Conservation (phyloP, 1,140 invertebrate species). For the Caerostris extrusa region DNA sequence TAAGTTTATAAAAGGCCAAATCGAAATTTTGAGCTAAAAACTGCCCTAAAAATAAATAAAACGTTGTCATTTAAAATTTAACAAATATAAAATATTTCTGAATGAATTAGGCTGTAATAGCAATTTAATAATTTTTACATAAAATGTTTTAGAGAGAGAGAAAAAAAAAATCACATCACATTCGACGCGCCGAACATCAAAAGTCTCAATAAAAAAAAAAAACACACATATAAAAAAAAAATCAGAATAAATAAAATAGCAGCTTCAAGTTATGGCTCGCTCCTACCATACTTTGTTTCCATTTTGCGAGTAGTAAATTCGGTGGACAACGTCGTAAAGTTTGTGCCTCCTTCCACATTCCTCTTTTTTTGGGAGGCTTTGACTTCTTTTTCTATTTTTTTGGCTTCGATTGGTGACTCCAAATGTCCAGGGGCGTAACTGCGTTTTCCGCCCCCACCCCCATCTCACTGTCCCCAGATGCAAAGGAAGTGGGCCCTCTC, state of each 20-base stretch:
- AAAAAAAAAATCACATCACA: conserved; percentile 44
- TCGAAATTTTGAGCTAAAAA: too few relatives aligned
- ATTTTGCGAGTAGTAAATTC: conserved; percentile 77
- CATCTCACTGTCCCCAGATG: conserved; percentile 50
- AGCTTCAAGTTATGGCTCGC: conserved; percentile 68
- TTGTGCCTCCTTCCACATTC: conserved; percentile 54
- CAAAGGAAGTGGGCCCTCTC: conserved; percentile 60
- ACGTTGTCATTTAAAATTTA: too few relatives aligned
- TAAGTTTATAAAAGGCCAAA: too few relatives aligned
- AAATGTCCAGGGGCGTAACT: conserved; percentile 75
- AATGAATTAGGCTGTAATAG: neutral
- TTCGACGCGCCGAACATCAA: conserved; percentile 3
- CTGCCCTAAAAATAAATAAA: too few relatives aligned
- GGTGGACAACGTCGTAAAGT: conserved; percentile 75
- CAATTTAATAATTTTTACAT: neutral
- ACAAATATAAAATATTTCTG: neutral
- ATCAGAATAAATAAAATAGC: conserved; percentile 60
- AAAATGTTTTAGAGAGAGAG: conserved; percentile 15
- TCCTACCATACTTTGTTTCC: conserved; percentile 75
- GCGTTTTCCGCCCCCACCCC: conserved; percentile 56
- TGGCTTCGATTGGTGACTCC: conserved; percentile 69
- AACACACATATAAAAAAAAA: conserved; percentile 4
- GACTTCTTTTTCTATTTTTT: conserved; percentile 51
- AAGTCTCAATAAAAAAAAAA: conserved; percentile 42
- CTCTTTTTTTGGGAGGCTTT: conserved; percentile 8